Evolutionary conservation across 2,113 vertebrate species (phyloP).

Genomic region (Leucosticte australis): DNA sequence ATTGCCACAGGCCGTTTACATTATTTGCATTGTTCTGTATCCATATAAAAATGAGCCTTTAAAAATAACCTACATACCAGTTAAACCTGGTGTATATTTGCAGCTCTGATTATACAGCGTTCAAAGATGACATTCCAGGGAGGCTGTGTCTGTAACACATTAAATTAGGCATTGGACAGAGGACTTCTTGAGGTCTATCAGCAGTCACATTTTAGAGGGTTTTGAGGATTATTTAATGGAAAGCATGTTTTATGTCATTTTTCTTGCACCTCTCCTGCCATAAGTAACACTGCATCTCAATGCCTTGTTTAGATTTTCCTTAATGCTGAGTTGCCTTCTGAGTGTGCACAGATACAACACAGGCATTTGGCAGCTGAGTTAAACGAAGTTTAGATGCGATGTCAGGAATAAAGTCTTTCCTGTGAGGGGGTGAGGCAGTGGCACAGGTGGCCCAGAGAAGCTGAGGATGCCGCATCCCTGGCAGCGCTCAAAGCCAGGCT

Average conservation of each 20-base stretch:
- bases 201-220: too few relatives aligned
- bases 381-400: accelerated
- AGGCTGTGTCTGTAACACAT: neutral
- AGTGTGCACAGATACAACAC: accelerated
- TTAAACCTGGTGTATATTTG: neutral
- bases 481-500: accelerated
- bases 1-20: neutral
- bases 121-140: neutral
- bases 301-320: neutral
- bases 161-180: neutral
- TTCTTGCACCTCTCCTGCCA: neutral
- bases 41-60: conserved; percentile 10
- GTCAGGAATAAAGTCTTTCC: neutral
- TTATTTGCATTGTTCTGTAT: neutral
- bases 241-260: accelerated
- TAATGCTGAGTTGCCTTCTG: accelerated
- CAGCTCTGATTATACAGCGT: neutral
- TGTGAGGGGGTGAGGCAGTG: neutral
- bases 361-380: accelerated
- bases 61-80: neutral
- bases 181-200: neutral
- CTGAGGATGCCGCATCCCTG: neutral
- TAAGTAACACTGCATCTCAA: neutral
- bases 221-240: neutral
- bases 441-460: too few relatives aligned